These are phyloP conservation scores for Habropoda laboriosa DNA, from an alignment of 1,140 invertebrate genomes.

Conservation along the genomic window DNA sequence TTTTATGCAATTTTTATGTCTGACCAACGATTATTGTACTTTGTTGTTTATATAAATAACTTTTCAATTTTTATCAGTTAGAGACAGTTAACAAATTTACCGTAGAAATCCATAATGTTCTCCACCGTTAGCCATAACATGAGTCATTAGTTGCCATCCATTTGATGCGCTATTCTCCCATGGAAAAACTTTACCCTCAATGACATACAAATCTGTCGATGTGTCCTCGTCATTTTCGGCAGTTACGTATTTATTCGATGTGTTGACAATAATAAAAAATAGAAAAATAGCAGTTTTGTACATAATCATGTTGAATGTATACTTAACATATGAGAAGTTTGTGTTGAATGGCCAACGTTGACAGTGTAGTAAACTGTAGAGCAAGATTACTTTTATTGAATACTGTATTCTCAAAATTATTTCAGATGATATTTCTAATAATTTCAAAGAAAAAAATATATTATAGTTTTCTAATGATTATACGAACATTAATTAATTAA, in stretches of 20 bases:
- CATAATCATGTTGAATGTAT: conserved; percentile 11
- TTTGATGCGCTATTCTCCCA: conserved; percentile 83
- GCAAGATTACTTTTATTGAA: not conserved
- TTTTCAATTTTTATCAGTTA: not conserved
- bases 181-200: conserved; percentile 92
- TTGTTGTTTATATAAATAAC: not conserved
- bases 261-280: conserved; percentile 59
- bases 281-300: conserved; percentile 27
- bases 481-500: not conserved
- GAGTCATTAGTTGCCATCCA: conserved; percentile 90
- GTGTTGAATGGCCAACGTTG: too few species aligned
- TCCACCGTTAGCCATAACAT: conserved; percentile 93
- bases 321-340: not conserved
- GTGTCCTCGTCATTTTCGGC: conserved; percentile 83
- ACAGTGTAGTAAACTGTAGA: not conserved
- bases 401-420: not conserved
- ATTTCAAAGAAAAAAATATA: not conserved
- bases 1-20: not conserved
- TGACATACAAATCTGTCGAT: conserved; percentile 84
- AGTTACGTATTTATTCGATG: conserved; percentile 50
- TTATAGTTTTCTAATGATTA: not conserved
- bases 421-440: not conserved
- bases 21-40: not conserved
- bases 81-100: conserved; percentile 73
- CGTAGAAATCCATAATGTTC: conserved; percentile 92